Evolutionary conservation across 37 sponge, comb jelly and placozoan genomes (phyloP), one percentile per base, ranked within the genome.

Genomic region (Mnemiopsis leidyi): DNA sequence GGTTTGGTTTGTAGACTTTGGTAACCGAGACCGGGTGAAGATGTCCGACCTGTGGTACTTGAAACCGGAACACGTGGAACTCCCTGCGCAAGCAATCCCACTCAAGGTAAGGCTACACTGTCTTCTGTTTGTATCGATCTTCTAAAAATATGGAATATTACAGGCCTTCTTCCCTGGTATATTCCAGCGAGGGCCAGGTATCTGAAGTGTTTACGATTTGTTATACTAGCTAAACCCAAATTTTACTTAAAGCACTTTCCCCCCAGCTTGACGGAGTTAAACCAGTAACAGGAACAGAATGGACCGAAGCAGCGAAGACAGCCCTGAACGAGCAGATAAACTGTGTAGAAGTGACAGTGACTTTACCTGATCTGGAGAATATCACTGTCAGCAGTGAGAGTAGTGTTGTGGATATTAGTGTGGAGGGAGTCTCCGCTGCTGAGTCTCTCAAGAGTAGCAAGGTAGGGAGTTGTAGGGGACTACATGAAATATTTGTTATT

Each of bases 231-330:
- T n/a, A n/a, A n/a, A n/a, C n/a, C n/a, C n/a, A n/a, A n/a, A n/a
- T n/a, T n/a, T n/a, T n/a, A n/a, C n/a, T n/a, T n/a, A n/a, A n/a
- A n/a, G n/a, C n/a, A 13, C 68, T 20, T 67, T 67, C 68, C n/a
- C n/a, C 82, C 5, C 82, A 79, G 82, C 23, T 79, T 36, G 82
- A 31, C 36, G 82, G 82, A 79, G 82, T 79, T 31, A 79, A 79
- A 29, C 82, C 82, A 13, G 36, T 79, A 5, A 7, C 7, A 33
- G 82, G 82, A 2, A 7, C 36, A 38, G 82, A 79, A 23, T 79
- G 82, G 82, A 79, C 23, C 35, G 16, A 36, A 7, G 82, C 37
- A 23, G 35, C 82, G 23, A 35, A 36, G 36, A 29, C 32, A 5
- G 35, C 82, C 36, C 82, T 79, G 5, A 21, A 20, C 36, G 5